A percentile compares a stretch with the other conserved stretches of the same genome.
phyloP scores from a whole-genome alignment of 2,113 vertebrate genomes.

The Onychostoma macrolepis region DNA sequence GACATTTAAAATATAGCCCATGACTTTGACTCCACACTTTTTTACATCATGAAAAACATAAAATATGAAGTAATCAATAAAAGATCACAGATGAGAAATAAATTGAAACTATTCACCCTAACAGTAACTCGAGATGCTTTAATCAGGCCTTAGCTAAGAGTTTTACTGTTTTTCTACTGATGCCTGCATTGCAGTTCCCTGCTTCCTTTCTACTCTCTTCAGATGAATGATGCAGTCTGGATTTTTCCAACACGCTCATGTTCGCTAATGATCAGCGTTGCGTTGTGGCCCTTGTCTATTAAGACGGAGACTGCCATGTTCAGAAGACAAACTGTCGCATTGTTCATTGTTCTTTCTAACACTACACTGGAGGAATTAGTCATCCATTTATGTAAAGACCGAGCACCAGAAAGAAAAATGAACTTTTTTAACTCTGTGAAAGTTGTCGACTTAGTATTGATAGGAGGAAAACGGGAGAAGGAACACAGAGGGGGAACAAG shows the following conservation, averaged over 20 bases:
- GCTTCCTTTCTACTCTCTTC: background rate
- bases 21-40: background rate
- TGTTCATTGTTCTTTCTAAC: slow-evolving; percentile 42
- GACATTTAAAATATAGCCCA: background rate
- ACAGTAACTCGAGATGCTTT: background rate
- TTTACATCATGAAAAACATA: background rate
- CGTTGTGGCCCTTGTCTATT: background rate
- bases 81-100: background rate
- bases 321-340: background rate
- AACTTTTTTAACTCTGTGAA: slow-evolving; percentile 30
- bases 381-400: slow-evolving; percentile 42
- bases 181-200: background rate
- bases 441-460: slow-evolving; percentile 19
- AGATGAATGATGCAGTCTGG: background rate
- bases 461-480: slow-evolving; percentile 20
- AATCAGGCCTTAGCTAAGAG: background rate
- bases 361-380: slow-evolving; percentile 11
- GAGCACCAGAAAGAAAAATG: background rate
- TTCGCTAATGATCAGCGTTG: slow-evolving; percentile 30
- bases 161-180: background rate
- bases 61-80: background rate
- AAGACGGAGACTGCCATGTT: background rate
- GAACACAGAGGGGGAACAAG: slow-evolving; percentile 32
- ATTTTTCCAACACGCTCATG: slow-evolving; percentile 4
- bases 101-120: background rate